Percentiles rank a stretch among this genome's conserved stretches.
These are phyloP conservation scores for Protonemura montana DNA, from an alignment of 2,888 invertebrate species.

Conservation along the genomic window DNA sequence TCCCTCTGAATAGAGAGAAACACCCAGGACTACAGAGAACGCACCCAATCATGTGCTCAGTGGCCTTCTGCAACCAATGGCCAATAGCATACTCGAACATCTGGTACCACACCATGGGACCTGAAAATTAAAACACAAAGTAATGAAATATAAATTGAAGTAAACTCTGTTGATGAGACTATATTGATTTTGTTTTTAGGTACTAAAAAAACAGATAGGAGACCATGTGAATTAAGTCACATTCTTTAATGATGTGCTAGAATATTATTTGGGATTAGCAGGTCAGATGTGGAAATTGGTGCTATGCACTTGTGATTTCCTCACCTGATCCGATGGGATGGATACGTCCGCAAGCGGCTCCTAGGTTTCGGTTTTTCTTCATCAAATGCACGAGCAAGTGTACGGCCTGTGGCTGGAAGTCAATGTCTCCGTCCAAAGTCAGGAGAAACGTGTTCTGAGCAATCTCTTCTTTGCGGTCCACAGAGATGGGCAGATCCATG, in stretches of 20 bases:
- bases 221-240: too few species aligned
- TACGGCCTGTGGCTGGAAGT: constrained; percentile 83
- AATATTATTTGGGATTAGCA: too few species aligned
- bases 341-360: constrained; percentile 89
- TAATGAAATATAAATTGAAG: neutral
- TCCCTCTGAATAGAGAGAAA: constrained; percentile 88
- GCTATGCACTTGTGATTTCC: neutral
- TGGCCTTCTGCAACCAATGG: constrained; percentile 92
- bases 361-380: constrained; percentile 79
- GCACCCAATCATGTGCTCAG: constrained; percentile 88
- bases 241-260: too few species aligned
- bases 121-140: constrained; percentile 55
- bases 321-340: constrained; percentile 80
- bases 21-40: constrained; percentile 93
- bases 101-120: constrained; percentile 87
- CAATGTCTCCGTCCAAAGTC: constrained; percentile 88
- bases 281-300: too few species aligned
- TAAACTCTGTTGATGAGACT: neutral
- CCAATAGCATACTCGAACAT: constrained; percentile 91
- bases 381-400: constrained; percentile 82
- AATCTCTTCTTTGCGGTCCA: constrained; percentile 69
- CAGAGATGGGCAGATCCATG: constrained; percentile 70
- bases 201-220: neutral
- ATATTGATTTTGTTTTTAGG: neutral
- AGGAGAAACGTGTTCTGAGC: constrained; percentile 85